Evolutionary conservation across 2,113 vertebrate genomes (phyloP).

Genomic region (Eonycteris spelaea): DNA sequence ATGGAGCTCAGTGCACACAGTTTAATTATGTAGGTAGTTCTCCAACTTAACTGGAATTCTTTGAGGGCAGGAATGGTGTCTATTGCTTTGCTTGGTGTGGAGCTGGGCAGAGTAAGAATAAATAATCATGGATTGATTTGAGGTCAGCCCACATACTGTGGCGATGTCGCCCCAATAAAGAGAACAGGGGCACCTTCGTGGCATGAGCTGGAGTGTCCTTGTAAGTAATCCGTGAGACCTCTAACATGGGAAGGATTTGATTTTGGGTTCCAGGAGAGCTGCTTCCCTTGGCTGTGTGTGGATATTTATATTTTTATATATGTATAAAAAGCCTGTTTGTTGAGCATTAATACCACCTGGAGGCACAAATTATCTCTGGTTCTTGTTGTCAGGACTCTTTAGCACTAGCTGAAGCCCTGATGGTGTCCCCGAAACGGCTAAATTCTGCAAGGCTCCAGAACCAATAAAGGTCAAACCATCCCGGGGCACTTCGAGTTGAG

Average conservation of each 20-base stretch:
- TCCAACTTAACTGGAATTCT: not conserved
- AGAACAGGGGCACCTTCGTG: not conserved
- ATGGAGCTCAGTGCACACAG: not conserved
- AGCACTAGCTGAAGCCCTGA: not conserved
- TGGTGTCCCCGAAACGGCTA: not conserved
- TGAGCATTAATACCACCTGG: not conserved
- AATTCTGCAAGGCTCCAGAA: not conserved
- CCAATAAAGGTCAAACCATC: not conserved
- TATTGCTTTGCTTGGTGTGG: not conserved
- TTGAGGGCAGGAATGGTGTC: not conserved
- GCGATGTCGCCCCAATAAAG: not conserved
- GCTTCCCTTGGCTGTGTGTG: not conserved
- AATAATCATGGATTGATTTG: not conserved
- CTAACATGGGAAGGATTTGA: not conserved
- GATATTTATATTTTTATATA: not conserved
- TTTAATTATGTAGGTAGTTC: not conserved
- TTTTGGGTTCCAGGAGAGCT: not conserved
- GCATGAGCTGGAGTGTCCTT: not conserved
- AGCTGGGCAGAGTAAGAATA: not conserved
- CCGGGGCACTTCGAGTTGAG: not conserved
- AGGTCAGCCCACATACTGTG: not conserved
- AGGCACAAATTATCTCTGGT: not conserved
- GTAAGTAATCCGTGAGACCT: not conserved
- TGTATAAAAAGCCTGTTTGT: not conserved
- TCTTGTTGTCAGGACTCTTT: not conserved